Evolutionary conservation across 2,113 vertebrate genomes (phyloP), one percentile per base, ranked within the genome.

Genomic region (Petrocephalus zakoni): DNA sequence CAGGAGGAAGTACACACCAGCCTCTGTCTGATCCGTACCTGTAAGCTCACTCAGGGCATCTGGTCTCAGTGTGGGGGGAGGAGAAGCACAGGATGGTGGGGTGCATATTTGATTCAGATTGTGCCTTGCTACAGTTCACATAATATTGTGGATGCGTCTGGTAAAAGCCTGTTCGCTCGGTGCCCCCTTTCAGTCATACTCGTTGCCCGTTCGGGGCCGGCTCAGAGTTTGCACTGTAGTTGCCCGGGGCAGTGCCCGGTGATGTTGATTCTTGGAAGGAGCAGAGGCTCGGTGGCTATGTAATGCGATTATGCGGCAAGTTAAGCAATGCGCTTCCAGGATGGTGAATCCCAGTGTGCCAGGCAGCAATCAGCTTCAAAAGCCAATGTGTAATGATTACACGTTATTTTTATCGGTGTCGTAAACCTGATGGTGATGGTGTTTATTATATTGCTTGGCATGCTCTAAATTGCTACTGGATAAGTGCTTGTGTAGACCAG

Each of bases 321-420:
- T 87, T 34, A 88, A 75, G 84, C 85, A 17, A 21, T 52, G 83
- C 15, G n/a, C 42, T 61, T 84, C 42, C 87, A 34, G 46, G 15
- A 90, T 55, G 29, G 25, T 22, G 68, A 47, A 89, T 89, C 90
- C 82, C 82, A 86, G 88, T 83, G 78, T 84, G 68, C 72, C 29
- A 61, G 68, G 87, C 82, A 58, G 22, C 61, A 5, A 5, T 85
- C n/a, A 9, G n/a, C 53, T 86, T 88, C 56, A 42, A 53, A 68
- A 85, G 75, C 49, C 4, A 88, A 51, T 47, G 15, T 15, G 47
- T 58, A 25, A n/a, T 86, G 21, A 68, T 19, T 78, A 13, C 1
- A 1, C 34, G 5, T 42, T 29, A 78, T 78, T 78, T 19, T 42
- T 78, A 78, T 78, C 34, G 17, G 34, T 78, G 72, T 6, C 13